Evolutionary conservation across 1,140 invertebrate genomes (phyloP), one percentile per base, ranked within the genome.

Genomic region (Saccostrea glomerata): DNA sequence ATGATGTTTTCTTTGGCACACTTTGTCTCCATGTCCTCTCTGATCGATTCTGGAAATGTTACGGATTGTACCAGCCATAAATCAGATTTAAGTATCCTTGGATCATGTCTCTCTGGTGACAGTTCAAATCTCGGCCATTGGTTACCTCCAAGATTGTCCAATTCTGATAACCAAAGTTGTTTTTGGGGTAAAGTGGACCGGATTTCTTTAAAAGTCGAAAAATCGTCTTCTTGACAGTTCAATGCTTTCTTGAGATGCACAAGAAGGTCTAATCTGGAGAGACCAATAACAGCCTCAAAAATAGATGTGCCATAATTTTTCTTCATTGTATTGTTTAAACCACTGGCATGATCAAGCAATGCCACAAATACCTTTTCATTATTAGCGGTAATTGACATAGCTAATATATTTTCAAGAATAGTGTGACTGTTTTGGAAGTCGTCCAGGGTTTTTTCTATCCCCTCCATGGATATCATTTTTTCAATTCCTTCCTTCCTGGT

Each of bases 51-150:
- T 85, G 83, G 83, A 15, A 60, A 47, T 15, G 58, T 87, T 20
- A 36, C 36, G 5, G 82, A 73, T 11, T 58, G 4, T 3, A 66
- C 30, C 63, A 88, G 36, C 87, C 87, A 88, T 25, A 85, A 36
- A 77, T 88, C 87, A 30, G 87, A 36, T n/a, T 84, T 82, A 3
- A 82, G 82, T 20, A 87, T 84, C 36, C 82, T 73, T 13, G 58
- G 30, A 12, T n/a, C 30, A 11, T 84, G 82, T 23, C 83, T 63
- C 11, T 82, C 70, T 54, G 3, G 25, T 73, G 20, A 40, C 11
- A 12, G 17, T 36, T 87, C 86, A 47, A 40, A 84, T 12, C 47
- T 12, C 15, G 82, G 20, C 86, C 82, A 84, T 11, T 23, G 13
- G 1, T 84, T 77, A n/a, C 60, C 66, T 30, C 82, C 86, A 12